Conservation (phyloP, 2,113 vertebrate genomes). For the Saimiri boliviensis region DNA sequence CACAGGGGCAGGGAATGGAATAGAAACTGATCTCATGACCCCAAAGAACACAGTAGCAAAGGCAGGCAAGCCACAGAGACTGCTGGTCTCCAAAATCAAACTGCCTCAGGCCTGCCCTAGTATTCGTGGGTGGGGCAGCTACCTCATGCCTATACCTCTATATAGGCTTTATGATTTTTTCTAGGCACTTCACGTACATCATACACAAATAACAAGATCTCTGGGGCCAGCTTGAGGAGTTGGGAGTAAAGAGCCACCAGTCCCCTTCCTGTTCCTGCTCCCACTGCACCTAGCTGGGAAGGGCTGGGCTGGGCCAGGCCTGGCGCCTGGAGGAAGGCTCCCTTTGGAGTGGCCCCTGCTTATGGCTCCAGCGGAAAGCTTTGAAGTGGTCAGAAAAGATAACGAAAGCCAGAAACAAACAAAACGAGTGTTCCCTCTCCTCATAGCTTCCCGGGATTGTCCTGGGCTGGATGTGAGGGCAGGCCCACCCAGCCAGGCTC, state of each 20-base stretch:
- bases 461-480: rapidly evolving
- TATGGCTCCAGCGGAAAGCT: slow-evolving; percentile 31
- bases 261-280: not conserved
- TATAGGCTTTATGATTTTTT: not conserved
- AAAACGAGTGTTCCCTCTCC: slow-evolving; percentile 4
- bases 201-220: not conserved
- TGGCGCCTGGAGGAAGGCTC: not conserved
- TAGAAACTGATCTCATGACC: not conserved
- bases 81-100: not conserved
- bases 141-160: not conserved
- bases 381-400: slow-evolving; percentile 51
- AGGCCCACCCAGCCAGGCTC: rapidly evolving
- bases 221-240: not conserved
- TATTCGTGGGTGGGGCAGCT: not conserved
- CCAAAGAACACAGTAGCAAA: not conserved
- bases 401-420: slow-evolving; percentile 47
- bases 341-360: not conserved
- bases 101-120: not conserved
- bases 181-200: not conserved
- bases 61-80: not conserved
- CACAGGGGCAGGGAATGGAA: not conserved
- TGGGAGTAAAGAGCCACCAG: not conserved
- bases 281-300: not conserved
- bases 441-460: slow-evolving; percentile 29
- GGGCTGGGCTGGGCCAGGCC: not conserved